Evolutionary conservation across 2,797 vertebrate genomes (phyloP).

Genomic region (Antennarius maculatus): DNA sequence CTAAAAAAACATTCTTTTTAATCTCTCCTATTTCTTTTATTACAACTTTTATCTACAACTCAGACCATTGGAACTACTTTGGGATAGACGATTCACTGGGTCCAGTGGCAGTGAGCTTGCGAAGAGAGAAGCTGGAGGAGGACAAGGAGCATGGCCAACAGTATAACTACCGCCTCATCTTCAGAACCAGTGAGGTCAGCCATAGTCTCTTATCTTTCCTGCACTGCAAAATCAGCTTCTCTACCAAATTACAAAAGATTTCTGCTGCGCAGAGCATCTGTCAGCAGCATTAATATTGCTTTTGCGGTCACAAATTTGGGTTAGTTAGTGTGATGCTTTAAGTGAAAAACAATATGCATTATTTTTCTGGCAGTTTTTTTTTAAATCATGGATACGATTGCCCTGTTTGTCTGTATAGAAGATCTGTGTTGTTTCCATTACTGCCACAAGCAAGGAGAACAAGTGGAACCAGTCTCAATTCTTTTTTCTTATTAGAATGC

Average conservation of each 20-base stretch:
- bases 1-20: not conserved
- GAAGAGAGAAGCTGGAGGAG: conserved; percentile 95
- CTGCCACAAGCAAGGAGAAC: conserved; percentile 18
- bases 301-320: conserved; percentile 4
- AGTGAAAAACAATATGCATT: not conserved
- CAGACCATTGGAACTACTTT: conserved; percentile 99
- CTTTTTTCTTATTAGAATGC: conserved; percentile 52
- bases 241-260: conserved; percentile 4
- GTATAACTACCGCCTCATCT: conserved; percentile 95
- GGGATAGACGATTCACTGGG: conserved; percentile 93
- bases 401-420: conserved; percentile 13
- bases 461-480: conserved; percentile 41
- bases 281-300: not conserved
- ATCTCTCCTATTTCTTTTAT: not conserved
- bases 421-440: conserved; percentile 13
- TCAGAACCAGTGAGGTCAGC: conserved; percentile 95
- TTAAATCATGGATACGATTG: not conserved
- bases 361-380: not conserved
- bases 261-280: conserved; percentile 9
- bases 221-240: not conserved
- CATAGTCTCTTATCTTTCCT: not conserved
- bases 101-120: conserved; percentile 93
- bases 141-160: conserved; percentile 94
- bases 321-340: conserved; percentile 3
- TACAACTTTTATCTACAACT: conserved; percentile 32